phyloP scores from a whole-genome alignment of 2,797 vertebrate genomes.

The Leptatherina wallacei region DNA sequence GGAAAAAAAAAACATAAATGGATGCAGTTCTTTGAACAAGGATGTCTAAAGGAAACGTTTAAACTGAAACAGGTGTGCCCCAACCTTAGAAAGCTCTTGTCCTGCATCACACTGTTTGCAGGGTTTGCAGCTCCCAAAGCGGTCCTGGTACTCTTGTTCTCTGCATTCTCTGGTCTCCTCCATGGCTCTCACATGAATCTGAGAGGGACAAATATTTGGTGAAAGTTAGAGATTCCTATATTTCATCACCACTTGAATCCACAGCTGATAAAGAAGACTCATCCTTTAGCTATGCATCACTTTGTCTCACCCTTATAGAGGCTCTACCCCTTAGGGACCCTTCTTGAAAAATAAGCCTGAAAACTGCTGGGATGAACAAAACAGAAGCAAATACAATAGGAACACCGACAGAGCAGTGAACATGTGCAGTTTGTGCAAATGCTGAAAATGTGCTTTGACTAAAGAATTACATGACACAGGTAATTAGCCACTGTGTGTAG shows the following conservation, averaged over 20 bases:
- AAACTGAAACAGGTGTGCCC: conserved; percentile 4
- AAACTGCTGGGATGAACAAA: conserved; percentile 27
- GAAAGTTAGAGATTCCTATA: conserved; percentile 62
- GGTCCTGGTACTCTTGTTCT: conserved; percentile 93
- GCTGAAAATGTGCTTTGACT: neutral
- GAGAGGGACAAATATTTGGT: conserved; percentile 53
- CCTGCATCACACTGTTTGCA: conserved; percentile 95
- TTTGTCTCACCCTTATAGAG: conserved; percentile 39
- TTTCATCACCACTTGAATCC: conserved; percentile 61
- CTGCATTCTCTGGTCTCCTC: conserved; percentile 92
- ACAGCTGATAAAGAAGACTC: conserved; percentile 33
- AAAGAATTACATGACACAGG: neutral
- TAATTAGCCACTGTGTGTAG: neutral
- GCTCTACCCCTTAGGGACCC: conserved; percentile 2
- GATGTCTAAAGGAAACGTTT: neutral
- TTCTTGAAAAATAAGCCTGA: conserved; percentile 45
- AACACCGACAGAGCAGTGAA: conserved; percentile 10
- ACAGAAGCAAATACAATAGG: neutral
- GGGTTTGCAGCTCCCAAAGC: conserved; percentile 87
- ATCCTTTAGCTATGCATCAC: conserved; percentile 26
- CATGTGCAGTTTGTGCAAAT: conserved; percentile 4
- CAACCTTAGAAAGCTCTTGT: conserved; percentile 96
- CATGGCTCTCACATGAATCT: conserved; percentile 76
- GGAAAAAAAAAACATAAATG: neutral
- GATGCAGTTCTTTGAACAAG: conserved; percentile 1